Base-by-base conservation (phyloP, 1,140 invertebrate species). In the Caenorhabditis tropicalis region DNA sequence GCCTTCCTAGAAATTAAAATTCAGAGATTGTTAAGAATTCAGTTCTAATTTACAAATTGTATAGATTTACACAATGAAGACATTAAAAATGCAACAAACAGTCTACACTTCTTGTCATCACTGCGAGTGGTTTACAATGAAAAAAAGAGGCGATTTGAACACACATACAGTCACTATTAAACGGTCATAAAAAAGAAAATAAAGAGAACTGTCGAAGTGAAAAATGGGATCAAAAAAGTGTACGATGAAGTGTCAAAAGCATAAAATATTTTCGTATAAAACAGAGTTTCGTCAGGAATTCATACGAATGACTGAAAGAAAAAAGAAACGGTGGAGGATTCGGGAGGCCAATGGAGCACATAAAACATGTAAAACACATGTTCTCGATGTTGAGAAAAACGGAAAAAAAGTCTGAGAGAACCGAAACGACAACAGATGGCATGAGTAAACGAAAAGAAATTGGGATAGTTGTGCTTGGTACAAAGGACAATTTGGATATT, bases 281-380 rank as follows among this genome's bases (percentile, higher is more conserved):
- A 51, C 19, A 51, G 19, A n/a, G 9, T 51, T 51, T 51, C 15
- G 49, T 51, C 49, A 51, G 56, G 27, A 60, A 60, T 60, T 60
- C 60, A 70, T 70, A 36, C 49, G 49, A 51, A 51, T 51, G 49
- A 51, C 49, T 19, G 4, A n/a, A 70, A 70, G 31, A 70, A 70
- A 70, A 31, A 15, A 16, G 16, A 33, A n/a, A n/a, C n/a, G 36
- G 60, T 27, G 60, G 60, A 70, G 60, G 31, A 70, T 27, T 58
- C 53, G 53, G 24, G 60, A 70, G 33, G 31, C 31, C 60, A 60
- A n/a, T 33, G n/a, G 60, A 36, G 60, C 60, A 70, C 60, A 70
- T 70, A 70, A 70, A 70, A 70, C 60, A 70, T 70, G 60, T 70
- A 70, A 70, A 70, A 70, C 60, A 70, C 33, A 70, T 70, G 60